phyloP scores from a whole-genome alignment of 2,888 invertebrate species.

The Trilocha varians region DNA sequence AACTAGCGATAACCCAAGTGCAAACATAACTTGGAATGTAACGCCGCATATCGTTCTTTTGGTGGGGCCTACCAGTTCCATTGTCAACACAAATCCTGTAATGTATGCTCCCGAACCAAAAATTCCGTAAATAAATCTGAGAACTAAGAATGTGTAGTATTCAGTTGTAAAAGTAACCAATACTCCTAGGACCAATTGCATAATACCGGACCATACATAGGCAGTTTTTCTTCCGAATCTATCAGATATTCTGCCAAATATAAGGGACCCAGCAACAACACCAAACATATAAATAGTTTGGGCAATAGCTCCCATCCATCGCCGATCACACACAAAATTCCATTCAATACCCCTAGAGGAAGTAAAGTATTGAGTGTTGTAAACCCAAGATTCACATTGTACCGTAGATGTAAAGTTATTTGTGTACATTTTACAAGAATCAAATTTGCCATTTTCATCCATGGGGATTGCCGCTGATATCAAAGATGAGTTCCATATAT shows the following conservation, averaged over 20 bases:
- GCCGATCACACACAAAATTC: constrained; percentile 84
- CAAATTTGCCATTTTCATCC: constrained; percentile 70
- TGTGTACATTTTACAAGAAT: constrained; percentile 75
- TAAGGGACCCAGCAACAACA: constrained; percentile 84
- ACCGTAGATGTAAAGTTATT: constrained; percentile 41
- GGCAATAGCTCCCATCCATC: constrained; percentile 88
- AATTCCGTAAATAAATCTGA: constrained; percentile 83
- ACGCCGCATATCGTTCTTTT: constrained; percentile 87
- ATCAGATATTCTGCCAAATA: constrained; percentile 85
- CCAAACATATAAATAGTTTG: constrained; percentile 89
- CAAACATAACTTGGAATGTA: constrained; percentile 85
- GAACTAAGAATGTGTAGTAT: constrained; percentile 78
- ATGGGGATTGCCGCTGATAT: constrained; percentile 73
- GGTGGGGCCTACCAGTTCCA: constrained; percentile 88
- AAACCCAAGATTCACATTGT: constrained; percentile 75
- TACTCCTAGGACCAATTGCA: constrained; percentile 80
- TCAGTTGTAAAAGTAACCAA: constrained; percentile 84
- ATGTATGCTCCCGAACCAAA: constrained; percentile 87
- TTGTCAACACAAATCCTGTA: constrained; percentile 79
- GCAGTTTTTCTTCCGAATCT: constrained; percentile 85
- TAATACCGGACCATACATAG: constrained; percentile 82
- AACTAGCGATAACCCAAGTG: constrained; percentile 84
- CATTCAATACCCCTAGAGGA: constrained; percentile 86
- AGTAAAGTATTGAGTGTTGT: constrained; percentile 80
- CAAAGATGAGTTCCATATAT: constrained; percentile 70